phyloP scores from a whole-genome alignment of 2,113 vertebrate genomes.

The Prietella phreatophila region DNA sequence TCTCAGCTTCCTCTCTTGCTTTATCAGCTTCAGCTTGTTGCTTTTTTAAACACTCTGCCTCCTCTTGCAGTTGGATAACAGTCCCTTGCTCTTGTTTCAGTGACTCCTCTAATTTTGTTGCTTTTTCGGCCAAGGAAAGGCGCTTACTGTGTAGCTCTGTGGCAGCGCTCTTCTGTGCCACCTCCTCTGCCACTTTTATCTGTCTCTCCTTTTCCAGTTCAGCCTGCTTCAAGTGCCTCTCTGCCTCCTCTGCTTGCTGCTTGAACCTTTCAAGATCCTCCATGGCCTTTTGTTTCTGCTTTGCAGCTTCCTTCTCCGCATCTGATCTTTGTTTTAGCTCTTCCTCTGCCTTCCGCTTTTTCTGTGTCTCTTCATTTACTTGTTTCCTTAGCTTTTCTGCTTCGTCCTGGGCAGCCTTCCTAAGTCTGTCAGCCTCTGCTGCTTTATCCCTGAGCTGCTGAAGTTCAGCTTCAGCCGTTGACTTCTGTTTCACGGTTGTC shows the following conservation, averaged over 20 bases:
- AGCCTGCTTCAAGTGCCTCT: conserved; percentile 84
- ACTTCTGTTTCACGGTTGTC: conserved; percentile 80
- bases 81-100: conserved; percentile 86
- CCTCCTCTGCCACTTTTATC: conserved; percentile 83
- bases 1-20: conserved; percentile 82
- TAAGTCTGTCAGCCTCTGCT: conserved; percentile 82
- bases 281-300: conserved; percentile 86
- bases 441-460: conserved; percentile 77
- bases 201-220: conserved; percentile 86
- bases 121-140: conserved; percentile 77
- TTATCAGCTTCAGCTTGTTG: conserved; percentile 84
- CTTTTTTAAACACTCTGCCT: conserved; percentile 79
- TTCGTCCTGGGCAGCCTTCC: conserved; percentile 85
- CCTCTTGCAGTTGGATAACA: conserved; percentile 85
- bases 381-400: conserved; percentile 87
- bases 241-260: conserved; percentile 87
- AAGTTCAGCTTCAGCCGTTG: conserved; percentile 78
- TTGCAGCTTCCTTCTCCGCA: conserved; percentile 85
- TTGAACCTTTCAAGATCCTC: conserved; percentile 84
- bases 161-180: conserved; percentile 79
- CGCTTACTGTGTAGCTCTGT: conserved; percentile 82
- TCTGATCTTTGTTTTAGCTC: conserved; percentile 85
- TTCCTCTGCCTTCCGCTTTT: conserved; percentile 88
- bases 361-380: conserved; percentile 88
- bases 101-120: conserved; percentile 81